Evolutionary conservation across 2,113 vertebrate genomes (phyloP).

Genomic region (Nipponia nippon): DNA sequence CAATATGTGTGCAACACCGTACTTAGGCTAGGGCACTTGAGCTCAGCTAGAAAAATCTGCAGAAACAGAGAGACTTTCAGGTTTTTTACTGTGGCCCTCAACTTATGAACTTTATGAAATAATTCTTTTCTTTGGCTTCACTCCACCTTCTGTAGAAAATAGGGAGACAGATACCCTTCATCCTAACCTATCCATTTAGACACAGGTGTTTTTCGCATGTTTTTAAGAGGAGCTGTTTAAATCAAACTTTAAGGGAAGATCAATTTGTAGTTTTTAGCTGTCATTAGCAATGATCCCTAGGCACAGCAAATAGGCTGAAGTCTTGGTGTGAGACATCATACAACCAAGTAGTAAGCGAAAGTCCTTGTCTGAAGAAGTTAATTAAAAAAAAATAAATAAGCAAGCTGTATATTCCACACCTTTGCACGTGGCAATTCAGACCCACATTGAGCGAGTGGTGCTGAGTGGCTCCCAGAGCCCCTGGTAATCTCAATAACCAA

Average conservation of each 20-base stretch:
- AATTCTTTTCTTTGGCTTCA: neutral
- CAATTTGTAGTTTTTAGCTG: neutral
- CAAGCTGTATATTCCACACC: neutral
- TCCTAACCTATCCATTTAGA: neutral
- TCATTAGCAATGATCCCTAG: neutral
- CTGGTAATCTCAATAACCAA: neutral
- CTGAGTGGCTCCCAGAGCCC: neutral
- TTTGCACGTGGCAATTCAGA: neutral
- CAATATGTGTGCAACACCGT: accelerated
- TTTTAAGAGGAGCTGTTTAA: neutral
- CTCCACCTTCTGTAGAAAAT: neutral
- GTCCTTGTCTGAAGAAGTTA: neutral
- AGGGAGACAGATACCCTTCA: neutral
- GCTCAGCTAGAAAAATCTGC: neutral
- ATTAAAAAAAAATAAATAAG: neutral
- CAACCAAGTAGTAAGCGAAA: neutral
- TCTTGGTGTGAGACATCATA: neutral
- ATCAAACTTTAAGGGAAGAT: neutral
- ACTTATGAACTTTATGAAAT: neutral
- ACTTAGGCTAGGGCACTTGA: neutral
- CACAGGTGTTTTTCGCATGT: neutral
- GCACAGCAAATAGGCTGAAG: neutral
- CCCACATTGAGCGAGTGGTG: accelerated
- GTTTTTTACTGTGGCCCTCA: neutral
- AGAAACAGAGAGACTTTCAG: neutral